Evolutionary conservation across 2,113 vertebrate species (phyloP).

Genomic region (Panthera leo): DNA sequence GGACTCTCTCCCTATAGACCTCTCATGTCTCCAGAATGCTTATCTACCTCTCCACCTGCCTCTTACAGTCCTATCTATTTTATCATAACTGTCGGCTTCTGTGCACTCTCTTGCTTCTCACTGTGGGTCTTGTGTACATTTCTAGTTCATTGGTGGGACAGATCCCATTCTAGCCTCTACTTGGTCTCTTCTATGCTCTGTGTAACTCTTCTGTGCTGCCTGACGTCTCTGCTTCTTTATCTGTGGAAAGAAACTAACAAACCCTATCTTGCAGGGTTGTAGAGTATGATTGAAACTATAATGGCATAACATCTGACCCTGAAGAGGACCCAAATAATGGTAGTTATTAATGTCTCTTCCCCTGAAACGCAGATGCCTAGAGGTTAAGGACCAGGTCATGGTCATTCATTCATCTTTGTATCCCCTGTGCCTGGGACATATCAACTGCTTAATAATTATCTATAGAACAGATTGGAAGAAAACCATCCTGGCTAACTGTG

Average conservation of each 20-base stretch:
- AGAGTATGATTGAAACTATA: neutral
- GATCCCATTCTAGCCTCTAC: neutral
- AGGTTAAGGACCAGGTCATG: neutral
- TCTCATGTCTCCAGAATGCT: neutral
- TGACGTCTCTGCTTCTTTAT: neutral
- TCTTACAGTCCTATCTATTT: neutral
- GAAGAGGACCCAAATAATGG: neutral
- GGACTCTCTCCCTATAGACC: neutral
- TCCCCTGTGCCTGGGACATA: neutral
- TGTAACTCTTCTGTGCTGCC: neutral
- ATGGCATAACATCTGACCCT: neutral
- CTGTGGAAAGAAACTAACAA: neutral
- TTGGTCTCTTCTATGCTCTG: neutral
- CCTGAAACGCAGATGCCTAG: neutral
- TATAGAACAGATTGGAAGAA: neutral
- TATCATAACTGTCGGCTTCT: neutral
- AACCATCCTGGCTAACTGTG: neutral
- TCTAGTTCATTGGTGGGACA: neutral
- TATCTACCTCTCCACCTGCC: neutral
- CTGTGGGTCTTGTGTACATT: neutral
- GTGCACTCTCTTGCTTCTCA: neutral
- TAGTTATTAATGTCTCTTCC: neutral
- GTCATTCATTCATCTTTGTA: neutral
- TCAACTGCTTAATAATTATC: neutral
- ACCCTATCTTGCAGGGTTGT: neutral